Evolutionary conservation across 2,888 invertebrate genomes (phyloP), one percentile per base, ranked within the genome.

Genomic region (Apamea sordens): DNA sequence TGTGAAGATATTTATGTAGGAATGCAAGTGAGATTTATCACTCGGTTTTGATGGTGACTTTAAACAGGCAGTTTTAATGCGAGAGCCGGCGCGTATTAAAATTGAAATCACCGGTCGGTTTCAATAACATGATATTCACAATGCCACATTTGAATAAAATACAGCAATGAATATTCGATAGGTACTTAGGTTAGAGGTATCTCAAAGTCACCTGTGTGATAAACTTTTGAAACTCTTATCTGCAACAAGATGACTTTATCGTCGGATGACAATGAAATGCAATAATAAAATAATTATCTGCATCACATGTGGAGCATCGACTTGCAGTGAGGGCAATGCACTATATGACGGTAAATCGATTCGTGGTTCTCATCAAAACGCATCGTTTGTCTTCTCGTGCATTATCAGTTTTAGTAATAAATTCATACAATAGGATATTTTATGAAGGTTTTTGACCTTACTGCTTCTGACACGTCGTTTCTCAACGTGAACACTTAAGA

Each of bases 301-400:
- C 87, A 84, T 86, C 88, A 87, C 85, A 88, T 90, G 88, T 88
- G 89, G 91, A 90, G 88, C 91, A 91, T 89, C 92, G 92, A 91
- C 92, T 92, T 87, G 90, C 87, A 88, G 87, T 72, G 91, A 88
- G 93, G 93, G 90, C 94, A 92, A 90, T 92, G 94, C 92, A 93
- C 94, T 88, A 81, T 80, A 84, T 89, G 92, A 92, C 92, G 92
- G 92, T 93, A 92, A 92, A 92, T 92, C 91, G 93, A 91, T 91
- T 91, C 88, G 90, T 91, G 92, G 93, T 90, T 92, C 92, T 89
- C 90, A 90, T 90, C 86, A 92, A 93, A 92, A 92, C 89, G 92
- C 85, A 86, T 86, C 91, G 90, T 90, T 93, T 94, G 93, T 93
- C 92, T 92, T 90, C 86, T 87, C 83, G 84, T 89, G 88, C 89